These are phyloP conservation scores for Eriocheir sinensis DNA, from an alignment of 1,140 invertebrate genomes.

Conservation along the genomic window DNA sequence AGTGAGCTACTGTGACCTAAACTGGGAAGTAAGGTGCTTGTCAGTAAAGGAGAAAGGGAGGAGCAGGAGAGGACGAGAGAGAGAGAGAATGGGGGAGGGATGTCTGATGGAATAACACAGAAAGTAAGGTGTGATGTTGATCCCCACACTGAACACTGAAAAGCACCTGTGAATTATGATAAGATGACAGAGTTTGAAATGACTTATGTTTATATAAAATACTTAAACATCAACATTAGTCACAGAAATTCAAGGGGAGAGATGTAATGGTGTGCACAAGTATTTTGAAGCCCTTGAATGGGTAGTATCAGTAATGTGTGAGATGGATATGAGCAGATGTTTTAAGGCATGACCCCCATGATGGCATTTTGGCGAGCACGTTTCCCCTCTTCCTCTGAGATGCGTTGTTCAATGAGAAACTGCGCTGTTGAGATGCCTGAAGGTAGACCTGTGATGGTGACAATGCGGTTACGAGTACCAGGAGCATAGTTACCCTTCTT, in stretches of 20 bases:
- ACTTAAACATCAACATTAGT: conserved; percentile 73
- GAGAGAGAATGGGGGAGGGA: too few species aligned
- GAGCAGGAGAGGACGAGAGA: too few species aligned
- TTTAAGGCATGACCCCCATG: conserved; percentile 79
- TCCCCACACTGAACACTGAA: conserved; percentile 62
- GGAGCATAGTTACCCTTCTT: conserved; percentile 99
- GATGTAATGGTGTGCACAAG: conserved; percentile 69
- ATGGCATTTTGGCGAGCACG: conserved; percentile 93
- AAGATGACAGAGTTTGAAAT: conserved; percentile 72
- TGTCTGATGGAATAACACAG: background rate
- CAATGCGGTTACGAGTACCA: conserved; percentile 97
- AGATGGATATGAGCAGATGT: conserved; percentile 60
- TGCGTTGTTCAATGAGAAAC: conserved; percentile 97
- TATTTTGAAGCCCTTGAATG: conserved; percentile 67
- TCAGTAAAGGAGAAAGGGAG: too few species aligned
- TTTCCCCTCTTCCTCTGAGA: conserved; percentile 96
- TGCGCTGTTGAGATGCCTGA: conserved; percentile 94
- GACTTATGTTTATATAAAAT: conserved; percentile 66
- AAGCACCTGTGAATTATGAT: conserved; percentile 70
- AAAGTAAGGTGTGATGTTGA: background rate
- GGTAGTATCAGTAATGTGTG: conserved; percentile 69
- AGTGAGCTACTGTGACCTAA: conserved; percentile 72
- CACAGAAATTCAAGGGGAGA: conserved; percentile 66
- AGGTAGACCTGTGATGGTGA: conserved; percentile 95
- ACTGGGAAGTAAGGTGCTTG: conserved; percentile 69